Evolutionary conservation across 1,140 invertebrate genomes (phyloP).

Genomic region (Andrena cerasifolii): DNA sequence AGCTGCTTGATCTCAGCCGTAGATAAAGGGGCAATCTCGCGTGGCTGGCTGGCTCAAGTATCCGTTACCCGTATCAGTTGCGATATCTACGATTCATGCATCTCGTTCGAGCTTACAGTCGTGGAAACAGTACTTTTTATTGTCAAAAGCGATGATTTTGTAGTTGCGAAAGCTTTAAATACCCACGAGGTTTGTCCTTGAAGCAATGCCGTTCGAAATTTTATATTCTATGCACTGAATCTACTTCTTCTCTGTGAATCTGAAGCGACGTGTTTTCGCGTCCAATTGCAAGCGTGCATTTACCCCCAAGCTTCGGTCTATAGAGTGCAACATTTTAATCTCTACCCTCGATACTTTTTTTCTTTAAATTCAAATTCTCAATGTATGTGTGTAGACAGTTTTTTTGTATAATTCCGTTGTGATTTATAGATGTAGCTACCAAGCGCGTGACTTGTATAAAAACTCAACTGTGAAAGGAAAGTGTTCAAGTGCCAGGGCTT

Average conservation of each 20-base stretch:
- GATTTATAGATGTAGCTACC: neutral
- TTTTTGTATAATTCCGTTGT: conserved; percentile 24
- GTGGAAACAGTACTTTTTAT: too few relatives aligned
- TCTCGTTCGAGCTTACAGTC: too few relatives aligned
- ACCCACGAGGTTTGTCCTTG: too few relatives aligned
- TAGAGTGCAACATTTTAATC: neutral
- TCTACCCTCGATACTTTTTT: too few relatives aligned
- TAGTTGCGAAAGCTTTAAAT: too few relatives aligned
- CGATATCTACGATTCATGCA: neutral
- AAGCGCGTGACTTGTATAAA: neutral
- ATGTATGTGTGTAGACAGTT: conserved; percentile 22
- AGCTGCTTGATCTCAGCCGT: conserved; percentile 32
- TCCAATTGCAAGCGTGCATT: too few relatives aligned
- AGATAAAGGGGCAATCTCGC: conserved; percentile 52
- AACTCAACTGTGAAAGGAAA: conserved; percentile 27
- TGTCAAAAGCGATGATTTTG: too few relatives aligned
- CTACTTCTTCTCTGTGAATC: too few relatives aligned
- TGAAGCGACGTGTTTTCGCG: too few relatives aligned
- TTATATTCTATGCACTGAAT: too few relatives aligned
- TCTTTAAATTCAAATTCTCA: neutral
- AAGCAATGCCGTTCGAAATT: neutral
- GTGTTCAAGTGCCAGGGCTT: conserved; percentile 49
- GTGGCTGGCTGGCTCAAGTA: conserved; percentile 29
- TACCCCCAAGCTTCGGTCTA: too few relatives aligned
- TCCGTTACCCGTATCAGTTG: neutral